phyloP scores from a whole-genome alignment of 2,888 invertebrate genomes.

The Diaperis boleti region DNA sequence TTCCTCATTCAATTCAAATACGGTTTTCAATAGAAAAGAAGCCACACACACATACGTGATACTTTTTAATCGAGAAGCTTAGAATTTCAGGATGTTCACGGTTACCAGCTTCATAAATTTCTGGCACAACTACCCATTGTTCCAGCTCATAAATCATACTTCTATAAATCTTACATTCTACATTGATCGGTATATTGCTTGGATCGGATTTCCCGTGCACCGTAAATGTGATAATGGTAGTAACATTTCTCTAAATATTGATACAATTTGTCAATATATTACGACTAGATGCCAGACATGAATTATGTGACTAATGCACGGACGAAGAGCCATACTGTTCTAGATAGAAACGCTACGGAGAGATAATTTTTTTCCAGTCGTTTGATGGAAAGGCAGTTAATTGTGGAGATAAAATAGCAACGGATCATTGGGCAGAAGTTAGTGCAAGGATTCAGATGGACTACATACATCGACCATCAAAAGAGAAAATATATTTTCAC shows the following conservation, averaged over 20 bases:
- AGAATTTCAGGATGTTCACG: slow-evolving; percentile 22
- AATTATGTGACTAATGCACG: slow-evolving; percentile 30
- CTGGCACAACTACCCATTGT: slow-evolving; percentile 49
- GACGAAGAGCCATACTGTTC: not conserved
- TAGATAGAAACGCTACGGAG: not conserved
- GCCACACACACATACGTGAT: too few species aligned
- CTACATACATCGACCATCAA: not conserved
- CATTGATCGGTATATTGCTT: slow-evolving; percentile 57
- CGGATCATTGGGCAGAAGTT: not conserved
- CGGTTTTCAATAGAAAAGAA: too few species aligned
- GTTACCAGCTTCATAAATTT: slow-evolving; percentile 16
- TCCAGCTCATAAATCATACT: slow-evolving; percentile 57
- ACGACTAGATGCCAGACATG: slow-evolving; percentile 22
- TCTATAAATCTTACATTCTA: slow-evolving; percentile 58
- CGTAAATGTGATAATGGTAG: slow-evolving; percentile 56
- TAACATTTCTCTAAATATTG: slow-evolving; percentile 53
- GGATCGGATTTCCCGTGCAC: slow-evolving; percentile 51
- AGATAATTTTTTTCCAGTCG: not conserved
- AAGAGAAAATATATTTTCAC: not conserved
- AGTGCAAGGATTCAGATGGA: not conserved
- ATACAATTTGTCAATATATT: slow-evolving; percentile 51
- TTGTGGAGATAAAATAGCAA: not conserved
- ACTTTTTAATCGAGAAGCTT: too few species aligned
- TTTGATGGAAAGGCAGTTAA: not conserved
- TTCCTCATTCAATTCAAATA: too few species aligned